Base-by-base conservation (phyloP, 2,888 invertebrate genomes). In the Dione juno region DNA sequence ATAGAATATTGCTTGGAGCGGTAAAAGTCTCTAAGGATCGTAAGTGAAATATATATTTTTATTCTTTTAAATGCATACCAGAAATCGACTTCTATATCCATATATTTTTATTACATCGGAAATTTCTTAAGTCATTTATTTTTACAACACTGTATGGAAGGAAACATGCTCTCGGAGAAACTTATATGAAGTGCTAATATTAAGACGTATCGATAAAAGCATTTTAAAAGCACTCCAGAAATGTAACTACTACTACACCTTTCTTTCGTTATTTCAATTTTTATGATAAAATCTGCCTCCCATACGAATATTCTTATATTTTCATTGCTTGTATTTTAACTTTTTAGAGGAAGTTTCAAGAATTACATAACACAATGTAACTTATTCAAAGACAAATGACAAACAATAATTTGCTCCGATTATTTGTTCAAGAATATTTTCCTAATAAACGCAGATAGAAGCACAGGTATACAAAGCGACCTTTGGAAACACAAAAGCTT, bases 41-140 rank as follows among this genome's bases (percentile, higher is more conserved):
- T 16, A 14, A 8, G 14, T 10, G n/a, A 35, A 54, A 35, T 3
- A 54, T 35, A 35, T n/a, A 54, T 6, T 16, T 57, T 57, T 57
- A 57, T 57, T 16, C 57, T 14, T 13, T 16, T 37, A 37, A 64
- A 35, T 16, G 48, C n/a, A 28, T 37, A 13, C 35, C 40, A 64
- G 64, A 37, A 64, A 37, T 50, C 40, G 50, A 40, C 64, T 52
- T 48, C 50, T 40, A 64, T 50, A 64, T 77, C 87, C 82, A 87
- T 90, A 86, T 85, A 88, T 87, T 89, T 89, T 89, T 89, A 89
- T 89, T 86, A 85, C 78, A 81, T 78, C 79, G 80, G 80, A 83
- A 82, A 84, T 81, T 87, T 86, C 86, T 82, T 85, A 86, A 84
- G 84, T 84, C 73, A 71, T 75, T 76, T 76, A 68, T 63, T 73